A percentile compares a stretch with the other conserved stretches of the same genome.
Conservation (phyloP, 1,140 invertebrate genomes). For the Antheraea pernyi region DNA sequence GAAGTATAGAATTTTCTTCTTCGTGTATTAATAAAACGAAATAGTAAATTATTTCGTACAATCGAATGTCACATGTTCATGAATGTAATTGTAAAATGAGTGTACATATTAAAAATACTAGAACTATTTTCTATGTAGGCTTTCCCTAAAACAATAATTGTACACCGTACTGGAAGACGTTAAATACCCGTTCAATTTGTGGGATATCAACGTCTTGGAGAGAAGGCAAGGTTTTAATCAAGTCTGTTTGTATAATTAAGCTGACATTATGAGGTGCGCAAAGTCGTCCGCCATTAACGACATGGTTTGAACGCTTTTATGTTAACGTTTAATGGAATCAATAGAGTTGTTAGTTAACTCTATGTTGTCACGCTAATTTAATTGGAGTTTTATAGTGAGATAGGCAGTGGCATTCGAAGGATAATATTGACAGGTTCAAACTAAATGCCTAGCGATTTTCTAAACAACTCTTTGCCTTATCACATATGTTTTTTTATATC, state of each 20-base stretch:
- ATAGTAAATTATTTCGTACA: no score
- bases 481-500: no score
- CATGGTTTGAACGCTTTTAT: not conserved
- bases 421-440: not conserved
- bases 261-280: slow-evolving; percentile 26
- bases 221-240: slow-evolving; percentile 32
- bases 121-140: not conserved
- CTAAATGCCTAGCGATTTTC: not conserved
- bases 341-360: not conserved
- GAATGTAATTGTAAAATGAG: no score
- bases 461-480: no score
- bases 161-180: not conserved
- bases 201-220: not conserved
- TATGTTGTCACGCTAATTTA: not conserved
- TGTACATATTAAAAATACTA: no score
- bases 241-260: slow-evolving; percentile 22
- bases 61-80: no score
- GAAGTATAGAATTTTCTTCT: no score
- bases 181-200: slow-evolving; percentile 3
- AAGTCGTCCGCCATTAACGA: slow-evolving; percentile 25
- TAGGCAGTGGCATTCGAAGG: not conserved
- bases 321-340: slow-evolving; percentile 10
- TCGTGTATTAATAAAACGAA: no score
- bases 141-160: not conserved
- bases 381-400: not conserved